Base-by-base conservation (phyloP, 1,140 invertebrate species). In the Tribolium madens region DNA sequence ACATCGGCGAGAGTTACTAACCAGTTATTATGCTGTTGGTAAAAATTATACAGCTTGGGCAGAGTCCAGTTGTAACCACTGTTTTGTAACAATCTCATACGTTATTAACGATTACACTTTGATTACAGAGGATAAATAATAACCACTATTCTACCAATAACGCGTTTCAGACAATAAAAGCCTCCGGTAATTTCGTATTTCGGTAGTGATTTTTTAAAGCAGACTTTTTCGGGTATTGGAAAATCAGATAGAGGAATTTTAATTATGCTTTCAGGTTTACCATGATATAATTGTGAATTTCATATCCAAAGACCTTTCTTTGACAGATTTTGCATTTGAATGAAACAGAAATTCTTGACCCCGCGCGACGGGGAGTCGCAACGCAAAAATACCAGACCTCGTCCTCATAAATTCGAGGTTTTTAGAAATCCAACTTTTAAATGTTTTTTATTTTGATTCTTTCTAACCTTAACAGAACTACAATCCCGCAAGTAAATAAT, bases 61-160 rank as follows among this genome's bases (percentile, higher is more conserved):
- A 13, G 57, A 26, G 57, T 64, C 57, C 57, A 64, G 57, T 26
- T 64, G 57, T 64, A 64, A 64, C 57, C 57, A 64, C 57, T 64
- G 57, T 64, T 64, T 64, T 64, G 57, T 64, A 64, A 64, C 57
- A 64, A 64, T 64, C 57, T 64, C 57, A 64, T 64, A 64, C 57
- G 57, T 64, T 64, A 64, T 64, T 64, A 64, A 64, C 57, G 57
- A 64, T 64, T 64, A 64, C 57, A 64, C 57, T 9, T 64, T 64
- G 57, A 64, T 64, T 64, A 64, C 57, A 64, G 57, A 12, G 57
- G 57, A 64, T 64, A 64, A 64, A 64, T 64, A 64, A 64, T 64
- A 64, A 64, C 26, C 57, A 12, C 57, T 33, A 64, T 64, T 64
- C 18, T 64, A 33, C 52, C 52, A 21, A 33, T 64, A 64, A n/a